phyloP scores from a whole-genome alignment of 2,113 vertebrate species.

The Carassius carassius region DNA sequence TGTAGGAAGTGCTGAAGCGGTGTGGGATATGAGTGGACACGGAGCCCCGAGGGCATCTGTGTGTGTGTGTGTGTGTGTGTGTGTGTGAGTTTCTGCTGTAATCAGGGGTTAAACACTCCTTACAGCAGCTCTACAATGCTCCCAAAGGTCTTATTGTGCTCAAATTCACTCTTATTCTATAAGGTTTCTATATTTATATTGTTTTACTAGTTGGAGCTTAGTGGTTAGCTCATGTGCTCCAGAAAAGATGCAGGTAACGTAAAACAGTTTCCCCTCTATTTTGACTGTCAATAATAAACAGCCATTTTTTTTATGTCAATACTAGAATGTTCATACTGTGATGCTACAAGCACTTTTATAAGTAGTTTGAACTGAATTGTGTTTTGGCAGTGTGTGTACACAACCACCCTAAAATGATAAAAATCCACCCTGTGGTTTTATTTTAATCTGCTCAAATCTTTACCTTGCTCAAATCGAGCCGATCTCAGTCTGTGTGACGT shows the following conservation, averaged over 20 bases:
- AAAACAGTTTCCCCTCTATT: neutral
- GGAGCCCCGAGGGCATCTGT: constrained; percentile 63
- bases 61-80: neutral
- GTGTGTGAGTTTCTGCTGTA: constrained; percentile 66
- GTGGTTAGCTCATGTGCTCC: neutral
- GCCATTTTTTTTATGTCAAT: too few relatives aligned
- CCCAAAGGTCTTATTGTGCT: constrained; percentile 59
- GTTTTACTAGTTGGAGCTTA: neutral
- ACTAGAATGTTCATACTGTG: neutral
- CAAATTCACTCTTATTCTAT: neutral
- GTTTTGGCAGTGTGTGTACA: too few relatives aligned
- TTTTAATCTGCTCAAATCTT: too few relatives aligned
- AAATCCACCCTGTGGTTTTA: too few relatives aligned
- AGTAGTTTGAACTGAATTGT: too few relatives aligned
- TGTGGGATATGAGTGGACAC: constrained; percentile 94
- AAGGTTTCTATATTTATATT: neutral
- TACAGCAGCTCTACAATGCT: constrained; percentile 80
- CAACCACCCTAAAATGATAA: too few relatives aligned
- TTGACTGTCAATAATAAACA: neutral
- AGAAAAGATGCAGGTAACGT: neutral
- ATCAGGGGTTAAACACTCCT: constrained; percentile 97
- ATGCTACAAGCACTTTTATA: too few relatives aligned
- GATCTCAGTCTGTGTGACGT: too few relatives aligned
- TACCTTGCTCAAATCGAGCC: too few relatives aligned
- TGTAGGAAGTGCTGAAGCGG: constrained; percentile 87